Evolutionary conservation across 2,888 invertebrate genomes (phyloP), one percentile per base, ranked within the genome.

Genomic region (Muscina levida): DNA sequence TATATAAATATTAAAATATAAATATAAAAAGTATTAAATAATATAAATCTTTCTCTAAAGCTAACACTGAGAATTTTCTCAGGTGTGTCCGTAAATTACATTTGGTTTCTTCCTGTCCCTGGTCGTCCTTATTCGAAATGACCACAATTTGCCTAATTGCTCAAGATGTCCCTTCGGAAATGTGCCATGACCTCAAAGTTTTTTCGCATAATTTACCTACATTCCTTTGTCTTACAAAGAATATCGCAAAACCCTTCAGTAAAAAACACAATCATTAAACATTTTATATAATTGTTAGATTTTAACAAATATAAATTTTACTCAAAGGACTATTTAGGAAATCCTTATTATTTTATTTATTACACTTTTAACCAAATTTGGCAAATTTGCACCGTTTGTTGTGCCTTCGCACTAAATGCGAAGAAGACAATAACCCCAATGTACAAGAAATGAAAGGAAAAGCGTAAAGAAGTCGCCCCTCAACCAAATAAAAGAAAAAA

Each of bases 281-380:
- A 1, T 8, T 24, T 24, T 22, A 10, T 24, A 5, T 53, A 13
- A 53, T 53, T 53, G 0, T 13, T 2, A 24, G 24, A 22, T 59
- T 17, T 37, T 39, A 59, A 15, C 19, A 59, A 51, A 77, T 59
- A 81, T 77, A 77, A 81, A 77, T 74, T 77, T 75, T 81, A 77
- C 77, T 72, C 77, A 67, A 51, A 74, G 82, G 77, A 74, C 77
- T 68, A 77, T 77, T 77, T 77, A 72, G 77, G 65, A 77, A 75
- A 81, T 72, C 74, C 77, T 77, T 77, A 74, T 53, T 39, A 75
- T 77, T 81, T 81, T 72, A 81, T 81, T 77, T 77, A 81, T 84
- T 83, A 80, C 68, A 75, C 67, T 82, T 83, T 80, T 66, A 83
- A 84, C 79, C 78, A 85, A 88, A 88, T 88, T 88, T 87, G 87